These are phyloP conservation scores for Meda fulgida DNA, from an alignment of 2,797 vertebrate genomes.

Conservation along the genomic window DNA sequence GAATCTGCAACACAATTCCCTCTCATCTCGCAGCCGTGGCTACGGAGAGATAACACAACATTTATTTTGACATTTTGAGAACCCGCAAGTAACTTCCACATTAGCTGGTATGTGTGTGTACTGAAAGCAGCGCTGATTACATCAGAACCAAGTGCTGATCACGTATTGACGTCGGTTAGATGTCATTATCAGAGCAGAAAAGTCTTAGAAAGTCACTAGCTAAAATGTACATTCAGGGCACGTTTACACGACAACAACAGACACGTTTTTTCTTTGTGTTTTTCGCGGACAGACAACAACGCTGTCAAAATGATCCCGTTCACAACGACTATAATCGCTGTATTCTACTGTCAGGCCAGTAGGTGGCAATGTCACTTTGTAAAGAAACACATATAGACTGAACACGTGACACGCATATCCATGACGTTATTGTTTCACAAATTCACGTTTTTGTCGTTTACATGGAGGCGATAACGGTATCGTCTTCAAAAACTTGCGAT, in stretches of 20 bases:
- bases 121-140: constrained; percentile 46
- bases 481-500: too few relatives aligned
- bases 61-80: constrained; percentile 38
- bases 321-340: too few relatives aligned
- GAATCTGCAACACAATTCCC: constrained; percentile 72
- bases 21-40: constrained; percentile 71
- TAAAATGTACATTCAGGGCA: neutral
- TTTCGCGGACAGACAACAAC: neutral
- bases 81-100: constrained; percentile 56
- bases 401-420: too few relatives aligned
- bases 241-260: neutral
- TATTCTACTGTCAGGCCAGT: too few relatives aligned
- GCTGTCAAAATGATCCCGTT: neutral
- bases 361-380: too few relatives aligned
- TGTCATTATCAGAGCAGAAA: neutral
- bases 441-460: too few relatives aligned
- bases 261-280: neutral
- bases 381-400: too few relatives aligned
- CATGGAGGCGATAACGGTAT: too few relatives aligned
- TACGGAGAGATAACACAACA: constrained; percentile 56
- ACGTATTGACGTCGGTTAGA: neutral
- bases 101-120: constrained; percentile 59
- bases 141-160: constrained; percentile 31
- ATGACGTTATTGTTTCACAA: too few relatives aligned
- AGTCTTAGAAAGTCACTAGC: neutral